Evolutionary conservation across 2,113 vertebrate genomes (phyloP), one percentile per base, ranked within the genome.

Genomic region (human (Homo sapiens)): DNA sequence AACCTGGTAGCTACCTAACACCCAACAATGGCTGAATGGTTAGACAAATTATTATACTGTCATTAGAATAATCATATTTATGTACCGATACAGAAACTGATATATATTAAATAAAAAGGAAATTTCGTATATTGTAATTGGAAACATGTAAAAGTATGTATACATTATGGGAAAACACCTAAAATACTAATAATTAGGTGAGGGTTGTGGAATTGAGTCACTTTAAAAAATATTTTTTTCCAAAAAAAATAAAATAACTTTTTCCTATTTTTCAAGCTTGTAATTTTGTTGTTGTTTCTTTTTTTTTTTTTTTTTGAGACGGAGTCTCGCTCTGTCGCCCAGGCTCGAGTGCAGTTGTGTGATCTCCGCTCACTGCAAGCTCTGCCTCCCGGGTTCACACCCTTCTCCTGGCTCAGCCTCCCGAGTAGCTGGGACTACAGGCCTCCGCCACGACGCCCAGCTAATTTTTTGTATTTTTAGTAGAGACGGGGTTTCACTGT

Each of bases 21-120:
- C 55, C 50, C 81, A 93, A 92, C 13, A 78, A 86, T 18, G 45
- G 48, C 52, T 40, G 2, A 45, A 59, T 3, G 9, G 32, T 73
- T 50, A 70, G 7, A 72, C 43, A 81, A 55, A 96, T 66, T 45
- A 59, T 83, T 35, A 90, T 30, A 79, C 12, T 55, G 70, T 32
- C 57, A 84, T 81, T 91, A 97, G 95, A 93, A 90, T 38, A 72
- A 79, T 81, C n/a, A 73, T 79, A 81, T 61, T 59, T n/a, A 82
- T n/a, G 64, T 48, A 89, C 27, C 55, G 93, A 86, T 38, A 70
- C 55, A 23, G 52, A 81, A 86, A 43, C 32, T 76, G 27, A 64
- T 64, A 32, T 6, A 35, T 27, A 89, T 66, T 57, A 92, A 92
- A 30, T 45, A 45, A 92, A 81, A 59, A n/a, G 43, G 38, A 61